A percentile compares a stretch with the other conserved stretches of the same genome.
These are phyloP conservation scores for Phoebastria nigripes DNA, from an alignment of 2,797 vertebrate genomes.

Conservation along the genomic window DNA sequence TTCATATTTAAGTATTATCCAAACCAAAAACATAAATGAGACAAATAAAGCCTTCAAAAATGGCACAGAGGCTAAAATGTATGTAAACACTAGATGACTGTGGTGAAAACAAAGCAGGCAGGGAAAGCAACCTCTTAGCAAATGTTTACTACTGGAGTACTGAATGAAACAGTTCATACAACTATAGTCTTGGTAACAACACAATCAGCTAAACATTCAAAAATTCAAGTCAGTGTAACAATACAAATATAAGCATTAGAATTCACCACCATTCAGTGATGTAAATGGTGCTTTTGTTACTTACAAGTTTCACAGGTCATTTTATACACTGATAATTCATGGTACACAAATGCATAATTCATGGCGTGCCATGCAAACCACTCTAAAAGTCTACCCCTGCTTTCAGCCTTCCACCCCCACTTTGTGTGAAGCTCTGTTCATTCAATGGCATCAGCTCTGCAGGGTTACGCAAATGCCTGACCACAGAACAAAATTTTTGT, in stretches of 20 bases:
- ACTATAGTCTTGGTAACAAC: not conserved
- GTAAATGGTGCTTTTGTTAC: not conserved
- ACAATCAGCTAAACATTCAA: not conserved
- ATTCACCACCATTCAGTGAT: not conserved
- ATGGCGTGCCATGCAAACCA: not conserved
- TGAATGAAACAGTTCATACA: not conserved
- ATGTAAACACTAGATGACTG: constrained; percentile 71
- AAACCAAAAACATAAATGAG: constrained; percentile 72
- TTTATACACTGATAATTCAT: not conserved
- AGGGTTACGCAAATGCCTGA: not conserved
- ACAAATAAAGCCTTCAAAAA: constrained; percentile 77
- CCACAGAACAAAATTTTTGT: not conserved
- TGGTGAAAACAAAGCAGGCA: constrained; percentile 62
- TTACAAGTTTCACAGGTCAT: not conserved
- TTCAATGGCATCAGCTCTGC: not conserved
- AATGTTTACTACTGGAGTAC: constrained; percentile 34
- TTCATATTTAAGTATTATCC: constrained; percentile 76
- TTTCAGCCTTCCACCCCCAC: not conserved
- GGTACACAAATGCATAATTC: not conserved
- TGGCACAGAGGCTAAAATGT: constrained; percentile 73
- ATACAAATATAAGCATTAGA: not conserved
- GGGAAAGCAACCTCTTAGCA: constrained; percentile 56
- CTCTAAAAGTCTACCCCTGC: not conserved
- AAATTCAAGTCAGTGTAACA: not conserved
- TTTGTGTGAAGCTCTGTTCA: not conserved